A percentile compares a stretch with the other conserved stretches of the same genome.
Conservation (phyloP, 2,888 invertebrate genomes). For the Mythimna impura region DNA sequence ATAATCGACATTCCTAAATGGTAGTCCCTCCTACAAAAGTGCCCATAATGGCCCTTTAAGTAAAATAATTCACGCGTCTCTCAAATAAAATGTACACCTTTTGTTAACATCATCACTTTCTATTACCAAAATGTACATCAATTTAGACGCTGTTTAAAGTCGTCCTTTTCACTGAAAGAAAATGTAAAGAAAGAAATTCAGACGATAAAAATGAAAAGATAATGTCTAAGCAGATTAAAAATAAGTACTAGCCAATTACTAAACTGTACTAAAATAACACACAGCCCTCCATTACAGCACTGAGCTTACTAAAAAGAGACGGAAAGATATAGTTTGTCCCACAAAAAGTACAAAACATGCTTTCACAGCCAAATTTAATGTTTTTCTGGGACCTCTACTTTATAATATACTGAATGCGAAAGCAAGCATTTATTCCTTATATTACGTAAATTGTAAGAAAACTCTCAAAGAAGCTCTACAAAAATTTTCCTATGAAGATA, state of each 20-base stretch:
- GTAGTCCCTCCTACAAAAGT: constrained; percentile 17
- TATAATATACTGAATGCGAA: no score
- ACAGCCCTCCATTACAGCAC: no score
- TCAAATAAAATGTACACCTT: constrained; percentile 26
- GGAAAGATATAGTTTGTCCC: no score
- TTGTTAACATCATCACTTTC: constrained; percentile 33
- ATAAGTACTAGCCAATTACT: constrained; percentile 12
- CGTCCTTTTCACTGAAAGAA: neutral
- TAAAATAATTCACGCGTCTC: constrained; percentile 32
- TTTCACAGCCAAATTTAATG: no score
- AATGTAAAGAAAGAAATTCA: neutral
- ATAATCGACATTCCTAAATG: constrained; percentile 12
- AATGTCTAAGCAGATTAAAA: neutral
- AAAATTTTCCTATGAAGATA: no score
- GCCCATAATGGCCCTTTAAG: constrained; percentile 17
- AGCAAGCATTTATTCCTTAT: no score
- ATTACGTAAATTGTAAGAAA: no score
- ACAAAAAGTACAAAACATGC: no score
- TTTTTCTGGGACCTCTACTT: no score
- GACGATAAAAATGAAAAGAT: neutral
- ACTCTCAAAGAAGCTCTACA: no score
- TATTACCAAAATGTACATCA: constrained; percentile 25
- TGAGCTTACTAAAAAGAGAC: no score
- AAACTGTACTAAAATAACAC: no score
- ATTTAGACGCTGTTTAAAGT: constrained; percentile 6